These are phyloP conservation scores for Amphiprion clarkii DNA, from an alignment of 2,797 vertebrate species.

Conservation along the genomic window DNA sequence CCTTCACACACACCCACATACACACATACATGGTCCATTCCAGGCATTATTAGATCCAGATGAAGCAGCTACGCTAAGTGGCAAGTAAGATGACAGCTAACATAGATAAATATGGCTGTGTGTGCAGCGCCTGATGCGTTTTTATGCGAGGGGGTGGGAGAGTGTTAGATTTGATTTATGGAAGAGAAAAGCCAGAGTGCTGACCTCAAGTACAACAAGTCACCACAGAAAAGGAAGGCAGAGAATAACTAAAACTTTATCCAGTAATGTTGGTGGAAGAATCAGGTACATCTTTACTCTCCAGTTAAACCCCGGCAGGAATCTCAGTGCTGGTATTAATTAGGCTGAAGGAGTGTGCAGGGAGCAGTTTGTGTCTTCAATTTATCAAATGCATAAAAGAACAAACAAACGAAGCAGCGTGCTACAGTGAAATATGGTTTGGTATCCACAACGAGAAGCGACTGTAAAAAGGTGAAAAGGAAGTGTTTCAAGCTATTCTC, in stretches of 20 bases:
- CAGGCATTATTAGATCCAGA: slow-evolving; percentile 67
- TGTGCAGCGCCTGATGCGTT: slow-evolving; percentile 38
- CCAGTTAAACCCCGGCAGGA: slow-evolving; percentile 5
- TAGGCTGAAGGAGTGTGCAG: slow-evolving; percentile 29
- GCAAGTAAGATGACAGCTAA: slow-evolving; percentile 55
- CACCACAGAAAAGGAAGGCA: slow-evolving; percentile 13
- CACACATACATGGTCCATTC: slow-evolving; percentile 29
- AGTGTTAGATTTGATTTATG: slow-evolving; percentile 51
- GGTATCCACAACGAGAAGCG: background rate
- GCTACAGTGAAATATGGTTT: background rate
- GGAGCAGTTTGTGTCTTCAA: slow-evolving; percentile 19
- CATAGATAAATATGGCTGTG: slow-evolving; percentile 49
- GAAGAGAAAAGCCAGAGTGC: slow-evolving; percentile 21
- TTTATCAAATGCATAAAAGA: no score
- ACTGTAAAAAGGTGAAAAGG: background rate
- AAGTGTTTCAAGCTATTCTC: background rate
- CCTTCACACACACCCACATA: slow-evolving; percentile 1
- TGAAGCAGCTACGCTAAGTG: slow-evolving; percentile 57
- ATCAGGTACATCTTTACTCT: slow-evolving; percentile 3
- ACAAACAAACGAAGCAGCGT: background rate
- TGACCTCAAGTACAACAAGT: slow-evolving; percentile 39
- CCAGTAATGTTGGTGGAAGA: slow-evolving; percentile 27
- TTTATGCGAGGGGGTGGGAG: slow-evolving; percentile 14
- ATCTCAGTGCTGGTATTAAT: slow-evolving; percentile 27
- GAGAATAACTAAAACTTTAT: slow-evolving; percentile 1